Base-by-base conservation (phyloP, 1,140 invertebrate species). In the Apis florea region DNA sequence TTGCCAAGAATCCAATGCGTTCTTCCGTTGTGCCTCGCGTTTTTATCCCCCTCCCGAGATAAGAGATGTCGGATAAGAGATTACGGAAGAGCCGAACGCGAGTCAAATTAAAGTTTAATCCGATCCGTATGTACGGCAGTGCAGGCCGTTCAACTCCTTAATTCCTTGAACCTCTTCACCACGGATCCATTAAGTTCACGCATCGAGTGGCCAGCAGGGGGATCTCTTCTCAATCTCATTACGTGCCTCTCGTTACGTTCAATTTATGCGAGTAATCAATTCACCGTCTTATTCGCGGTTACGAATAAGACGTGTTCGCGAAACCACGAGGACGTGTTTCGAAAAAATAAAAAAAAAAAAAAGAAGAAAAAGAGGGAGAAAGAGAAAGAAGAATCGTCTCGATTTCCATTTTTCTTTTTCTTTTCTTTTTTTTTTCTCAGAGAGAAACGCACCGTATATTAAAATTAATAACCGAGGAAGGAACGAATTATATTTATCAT, bases 51-150 rank as follows among this genome's bases (percentile, higher is more conserved):
- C 54, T 2, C 56, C 15, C 51, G 74, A 74, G 4, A 40, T 40
- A 40, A 40, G 2, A 40, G 31, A 40, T 49, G n/a, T 26, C 47
- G 21, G 31, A 58, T 58, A 58, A 26, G 2, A 71, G 68, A 85
- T 11, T 31, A 51, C 26, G 63, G 61, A 75, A 75, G 49, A 61
- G 64, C n/a, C n/a, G n/a, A n/a, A n/a, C n/a, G 53, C 53, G 56
- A 26, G 17, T 31, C 21, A 53, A 74, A 85, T 83, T 85, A 75
- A n/a, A 79, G 24, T 74, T 85, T 67, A 58, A 63, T 63, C 66
- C 68, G 59, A 74, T 79, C 64, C 24, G 66, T 69, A 72, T 80
- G 71, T 78, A 69, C 80, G 58, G 24, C 61, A n/a, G 17, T 54
- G 51, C 26, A 58, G 71, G 63, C n/a, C 64, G 56, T 85, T 76